phyloP scores from a whole-genome alignment of 2,113 vertebrate genomes.

The Hippoglossus stenolepis region DNA sequence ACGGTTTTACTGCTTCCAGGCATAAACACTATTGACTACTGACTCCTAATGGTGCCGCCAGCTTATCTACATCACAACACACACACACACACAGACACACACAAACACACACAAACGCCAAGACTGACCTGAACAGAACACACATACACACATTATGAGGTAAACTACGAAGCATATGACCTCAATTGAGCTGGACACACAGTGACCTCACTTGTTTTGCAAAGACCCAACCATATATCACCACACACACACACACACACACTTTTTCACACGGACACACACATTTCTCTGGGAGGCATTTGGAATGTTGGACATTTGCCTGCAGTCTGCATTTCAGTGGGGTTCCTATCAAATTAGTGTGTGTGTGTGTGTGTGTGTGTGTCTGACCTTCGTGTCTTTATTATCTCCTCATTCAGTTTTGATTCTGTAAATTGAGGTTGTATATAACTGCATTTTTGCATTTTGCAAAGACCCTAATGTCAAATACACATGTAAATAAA shows the following conservation, averaged over 20 bases:
- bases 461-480: too few relatives aligned
- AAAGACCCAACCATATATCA: conserved; percentile 27
- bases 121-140: not conserved
- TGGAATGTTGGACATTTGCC: conserved; percentile 44
- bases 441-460: too few relatives aligned
- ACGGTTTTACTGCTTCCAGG: conserved; percentile 43
- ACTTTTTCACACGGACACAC: not conserved
- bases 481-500: too few relatives aligned
- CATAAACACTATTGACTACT: conserved; percentile 24
- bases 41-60: conserved; percentile 6
- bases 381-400: not conserved
- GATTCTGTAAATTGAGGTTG: not conserved
- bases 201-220: conserved; percentile 46
- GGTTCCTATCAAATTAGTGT: conserved; percentile 16
- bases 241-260: conserved; percentile 4
- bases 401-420: not conserved
- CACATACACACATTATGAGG: not conserved
- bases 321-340: conserved; percentile 19
- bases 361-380: not conserved
- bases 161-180: conserved; percentile 34
- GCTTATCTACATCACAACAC: conserved; percentile 49
- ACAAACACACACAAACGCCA: not conserved
- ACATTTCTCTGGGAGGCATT: conserved; percentile 17
- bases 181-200: conserved; percentile 38
- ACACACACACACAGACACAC: conserved; percentile 11